phyloP scores from a whole-genome alignment of 2,888 invertebrate genomes.

The Caenorhabditis imperialis region DNA sequence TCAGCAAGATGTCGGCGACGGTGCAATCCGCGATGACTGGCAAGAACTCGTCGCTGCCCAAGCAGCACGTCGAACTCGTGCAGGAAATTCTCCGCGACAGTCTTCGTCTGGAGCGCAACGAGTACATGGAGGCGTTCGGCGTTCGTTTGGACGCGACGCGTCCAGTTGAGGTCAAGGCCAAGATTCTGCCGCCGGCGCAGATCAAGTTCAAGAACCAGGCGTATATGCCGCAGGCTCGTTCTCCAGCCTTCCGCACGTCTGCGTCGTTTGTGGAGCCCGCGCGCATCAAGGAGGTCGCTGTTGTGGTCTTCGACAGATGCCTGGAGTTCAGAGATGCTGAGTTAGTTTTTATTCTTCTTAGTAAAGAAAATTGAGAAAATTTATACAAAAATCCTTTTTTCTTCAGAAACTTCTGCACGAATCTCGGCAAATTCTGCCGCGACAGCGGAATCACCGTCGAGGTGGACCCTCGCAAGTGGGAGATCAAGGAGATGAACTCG shows the following conservation, averaged over 20 bases:
- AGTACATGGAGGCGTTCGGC: slow-evolving; percentile 42
- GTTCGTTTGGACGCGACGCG: slow-evolving; percentile 2
- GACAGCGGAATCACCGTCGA: slow-evolving; percentile 14
- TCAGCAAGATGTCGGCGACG: slow-evolving; percentile 19
- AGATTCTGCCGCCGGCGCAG: slow-evolving; percentile 21
- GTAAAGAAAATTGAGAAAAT: neutral
- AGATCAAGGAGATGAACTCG: slow-evolving; percentile 11
- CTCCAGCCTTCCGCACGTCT: slow-evolving; percentile 2
- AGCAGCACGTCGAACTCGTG: slow-evolving; percentile 15
- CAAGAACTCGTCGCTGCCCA: slow-evolving; percentile 18
- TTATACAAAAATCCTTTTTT: neutral
- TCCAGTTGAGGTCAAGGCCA: slow-evolving; percentile 11
- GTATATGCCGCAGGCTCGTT: slow-evolving; percentile 2
- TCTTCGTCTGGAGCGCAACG: slow-evolving; percentile 22
- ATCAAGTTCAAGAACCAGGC: slow-evolving; percentile 16
- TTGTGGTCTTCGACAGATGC: slow-evolving; percentile 19
- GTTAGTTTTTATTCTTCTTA: slow-evolving; percentile 7
- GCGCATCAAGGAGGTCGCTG: neutral
- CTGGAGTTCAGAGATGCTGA: slow-evolving; percentile 6
- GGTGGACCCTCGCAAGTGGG: slow-evolving; percentile 1
- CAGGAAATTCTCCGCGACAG: neutral
- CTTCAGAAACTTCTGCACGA: slow-evolving; percentile 29
- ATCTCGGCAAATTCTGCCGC: slow-evolving; percentile 6
- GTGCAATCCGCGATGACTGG: slow-evolving; percentile 44
- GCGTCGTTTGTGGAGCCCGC: slow-evolving; percentile 16